Percentiles rank a stretch among this genome's conserved stretches.
These are phyloP conservation scores for Erpobdella octoculata DNA, from an alignment of 2,888 invertebrate species.

Conservation along the genomic window DNA sequence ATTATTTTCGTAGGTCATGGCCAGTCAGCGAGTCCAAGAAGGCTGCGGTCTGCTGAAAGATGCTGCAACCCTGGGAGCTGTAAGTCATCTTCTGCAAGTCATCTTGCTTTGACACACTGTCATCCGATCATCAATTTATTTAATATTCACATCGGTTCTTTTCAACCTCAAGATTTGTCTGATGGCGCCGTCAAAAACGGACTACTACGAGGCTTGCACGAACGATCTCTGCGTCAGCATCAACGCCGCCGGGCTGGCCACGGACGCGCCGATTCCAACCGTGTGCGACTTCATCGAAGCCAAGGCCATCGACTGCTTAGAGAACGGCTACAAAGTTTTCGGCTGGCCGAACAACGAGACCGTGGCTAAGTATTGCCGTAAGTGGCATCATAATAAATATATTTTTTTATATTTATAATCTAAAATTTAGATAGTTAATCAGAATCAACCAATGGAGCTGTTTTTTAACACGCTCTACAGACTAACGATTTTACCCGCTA, in stretches of 20 bases:
- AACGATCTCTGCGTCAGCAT: conserved; percentile 21
- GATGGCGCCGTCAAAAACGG: background rate
- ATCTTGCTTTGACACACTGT: no score
- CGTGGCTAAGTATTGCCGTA: conserved; percentile 11
- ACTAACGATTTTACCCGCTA: no score
- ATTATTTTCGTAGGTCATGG: conserved; percentile 12
- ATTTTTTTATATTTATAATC: no score
- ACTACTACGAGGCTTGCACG: conserved; percentile 9
- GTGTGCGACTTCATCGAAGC: conserved; percentile 13
- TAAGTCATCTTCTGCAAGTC: background rate
- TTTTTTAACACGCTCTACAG: no score
- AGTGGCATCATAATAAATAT: background rate
- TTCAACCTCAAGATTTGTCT: background rate
- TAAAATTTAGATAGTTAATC: background rate
- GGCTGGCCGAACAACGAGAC: conserved; percentile 12
- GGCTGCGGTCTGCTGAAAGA: conserved; percentile 8
- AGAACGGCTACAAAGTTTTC: conserved; percentile 8
- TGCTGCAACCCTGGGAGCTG: background rate
- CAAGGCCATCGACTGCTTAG: conserved; percentile 16
- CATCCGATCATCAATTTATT: background rate
- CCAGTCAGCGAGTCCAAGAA: conserved; percentile 2
- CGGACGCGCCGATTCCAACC: conserved; percentile 20
- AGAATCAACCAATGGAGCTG: background rate
- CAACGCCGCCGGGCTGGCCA: conserved; percentile 21
- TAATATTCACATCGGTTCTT: background rate